Conservation (phyloP, 2,888 invertebrate species). For the Ichneumoninae sp. region DNA sequence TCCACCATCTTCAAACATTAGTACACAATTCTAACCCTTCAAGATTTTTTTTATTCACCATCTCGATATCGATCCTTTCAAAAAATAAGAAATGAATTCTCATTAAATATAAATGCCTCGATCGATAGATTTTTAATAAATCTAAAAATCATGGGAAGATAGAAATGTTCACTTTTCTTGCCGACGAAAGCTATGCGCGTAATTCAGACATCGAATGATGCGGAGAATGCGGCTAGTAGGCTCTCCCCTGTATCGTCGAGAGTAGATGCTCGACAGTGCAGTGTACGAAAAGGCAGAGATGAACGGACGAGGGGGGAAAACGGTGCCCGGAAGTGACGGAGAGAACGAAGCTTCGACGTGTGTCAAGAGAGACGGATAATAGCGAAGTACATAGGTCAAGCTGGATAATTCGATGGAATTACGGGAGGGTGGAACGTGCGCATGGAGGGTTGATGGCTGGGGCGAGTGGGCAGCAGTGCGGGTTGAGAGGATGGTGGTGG, state of each 20-base stretch:
- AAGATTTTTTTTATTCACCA: neutral
- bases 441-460: slow-evolving; percentile 49
- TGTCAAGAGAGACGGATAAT: slow-evolving; percentile 59
- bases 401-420: slow-evolving; percentile 57
- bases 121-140: neutral
- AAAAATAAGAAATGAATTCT: neutral
- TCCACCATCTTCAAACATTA: neutral
- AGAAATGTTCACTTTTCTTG: neutral
- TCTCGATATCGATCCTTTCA: neutral
- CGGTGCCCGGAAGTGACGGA: slow-evolving; percentile 28
- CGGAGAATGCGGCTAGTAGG: slow-evolving; percentile 31
- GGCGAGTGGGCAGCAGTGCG: neutral
- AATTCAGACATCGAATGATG: slow-evolving; percentile 25
- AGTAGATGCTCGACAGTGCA: slow-evolving; percentile 51
- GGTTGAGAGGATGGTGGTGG: slow-evolving; percentile 22
- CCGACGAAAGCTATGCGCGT: neutral
- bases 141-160: neutral
- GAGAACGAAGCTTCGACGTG: slow-evolving; percentile 45
- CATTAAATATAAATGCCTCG: neutral
- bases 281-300: slow-evolving; percentile 51
- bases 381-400: slow-evolving; percentile 46
- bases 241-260: slow-evolving; percentile 40
- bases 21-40: neutral
- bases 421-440: slow-evolving; percentile 53
- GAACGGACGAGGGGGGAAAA: slow-evolving; percentile 45